These are phyloP conservation scores for Drosophila anomelani DNA, from an alignment of 2,888 invertebrate genomes.

Conservation along the genomic window DNA sequence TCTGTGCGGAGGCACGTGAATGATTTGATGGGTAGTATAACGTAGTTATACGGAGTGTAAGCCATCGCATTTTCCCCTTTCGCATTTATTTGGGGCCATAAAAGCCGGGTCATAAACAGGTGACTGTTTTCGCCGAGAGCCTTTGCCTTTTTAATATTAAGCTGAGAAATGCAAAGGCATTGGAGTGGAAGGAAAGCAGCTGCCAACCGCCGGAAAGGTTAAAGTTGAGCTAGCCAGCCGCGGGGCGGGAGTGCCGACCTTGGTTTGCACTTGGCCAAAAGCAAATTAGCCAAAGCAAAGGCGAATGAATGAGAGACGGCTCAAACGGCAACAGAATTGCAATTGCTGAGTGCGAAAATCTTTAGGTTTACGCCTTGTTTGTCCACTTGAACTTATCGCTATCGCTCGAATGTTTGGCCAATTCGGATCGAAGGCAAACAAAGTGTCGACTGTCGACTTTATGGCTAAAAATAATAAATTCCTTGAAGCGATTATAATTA, in stretches of 20 bases:
- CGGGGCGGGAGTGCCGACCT: constrained; percentile 29
- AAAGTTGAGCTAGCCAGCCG: constrained; percentile 28
- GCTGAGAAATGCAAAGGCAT: constrained; percentile 51
- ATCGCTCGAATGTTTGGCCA: constrained; percentile 31
- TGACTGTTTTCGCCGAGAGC: constrained; percentile 27
- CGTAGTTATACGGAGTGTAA: constrained; percentile 2
- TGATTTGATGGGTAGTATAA: constrained; percentile 24
- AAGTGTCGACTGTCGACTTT: constrained; percentile 5
- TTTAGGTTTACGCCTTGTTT: constrained; percentile 5
- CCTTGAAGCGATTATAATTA: constrained; percentile 28
- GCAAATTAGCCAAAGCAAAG: constrained; percentile 27
- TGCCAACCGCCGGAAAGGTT: constrained; percentile 43
- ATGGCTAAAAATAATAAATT: constrained; percentile 38
- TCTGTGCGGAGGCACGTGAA: constrained; percentile 32
- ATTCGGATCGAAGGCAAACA: constrained; percentile 16
- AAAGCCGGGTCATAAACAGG: constrained; percentile 49
- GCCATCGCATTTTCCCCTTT: constrained; percentile 32
- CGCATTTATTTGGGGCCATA: constrained; percentile 49
- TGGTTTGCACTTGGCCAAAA: constrained; percentile 38
- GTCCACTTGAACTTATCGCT: constrained; percentile 31
- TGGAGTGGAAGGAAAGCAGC: constrained; percentile 46
- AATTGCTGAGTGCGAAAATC: constrained; percentile 32
- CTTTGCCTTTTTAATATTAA: constrained; percentile 41
- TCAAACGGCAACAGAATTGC: constrained; percentile 12
- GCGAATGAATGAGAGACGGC: constrained; percentile 4